phyloP scores from a whole-genome alignment of 2,113 vertebrate genomes.

The Sceloporus tristichus region DNA sequence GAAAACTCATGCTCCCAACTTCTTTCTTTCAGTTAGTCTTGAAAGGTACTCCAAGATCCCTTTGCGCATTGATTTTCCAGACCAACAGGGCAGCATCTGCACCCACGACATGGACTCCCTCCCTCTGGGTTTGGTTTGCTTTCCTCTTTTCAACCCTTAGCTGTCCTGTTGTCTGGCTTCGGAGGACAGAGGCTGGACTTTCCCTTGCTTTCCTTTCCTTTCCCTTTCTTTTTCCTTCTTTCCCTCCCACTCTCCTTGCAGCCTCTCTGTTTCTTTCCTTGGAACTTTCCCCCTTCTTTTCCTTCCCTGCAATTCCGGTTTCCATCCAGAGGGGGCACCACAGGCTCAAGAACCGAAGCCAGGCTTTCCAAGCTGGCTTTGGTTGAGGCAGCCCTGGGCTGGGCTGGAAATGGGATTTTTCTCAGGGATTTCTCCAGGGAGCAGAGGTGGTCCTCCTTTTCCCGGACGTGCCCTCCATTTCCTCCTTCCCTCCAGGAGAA shows the following conservation, averaged over 20 bases:
- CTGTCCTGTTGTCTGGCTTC: constrained; percentile 20
- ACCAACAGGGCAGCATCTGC: too few species aligned
- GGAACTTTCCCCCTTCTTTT: constrained; percentile 19
- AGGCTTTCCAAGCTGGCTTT: too few species aligned
- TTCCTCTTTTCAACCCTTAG: constrained; percentile 8
- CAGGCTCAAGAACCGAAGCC: constrained; percentile 80
- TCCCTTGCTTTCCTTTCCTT: background rate
- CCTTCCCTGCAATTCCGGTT: constrained; percentile 47
- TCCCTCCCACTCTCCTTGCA: constrained; percentile 7
- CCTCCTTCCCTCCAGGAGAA: too few species aligned
- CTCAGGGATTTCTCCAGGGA: too few species aligned
- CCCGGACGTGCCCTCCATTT: too few species aligned
- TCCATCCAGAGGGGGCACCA: constrained; percentile 86
- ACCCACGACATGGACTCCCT: background rate
- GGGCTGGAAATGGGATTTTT: too few species aligned
- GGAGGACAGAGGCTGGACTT: constrained; percentile 14
- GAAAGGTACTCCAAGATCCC: too few species aligned
- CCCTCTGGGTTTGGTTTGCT: background rate
- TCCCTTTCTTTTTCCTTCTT: constrained; percentile 21
- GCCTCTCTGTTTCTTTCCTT: constrained; percentile 19
- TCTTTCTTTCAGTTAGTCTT: too few species aligned
- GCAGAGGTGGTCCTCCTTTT: background rate
- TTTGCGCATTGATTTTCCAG: too few species aligned
- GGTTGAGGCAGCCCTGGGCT: too few species aligned
- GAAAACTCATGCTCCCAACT: too few species aligned